Percentiles rank a stretch among this genome's conserved stretches.
Evolutionary conservation across 2,888 invertebrate genomes (phyloP).

Genomic region (Diaphora mendica): DNA sequence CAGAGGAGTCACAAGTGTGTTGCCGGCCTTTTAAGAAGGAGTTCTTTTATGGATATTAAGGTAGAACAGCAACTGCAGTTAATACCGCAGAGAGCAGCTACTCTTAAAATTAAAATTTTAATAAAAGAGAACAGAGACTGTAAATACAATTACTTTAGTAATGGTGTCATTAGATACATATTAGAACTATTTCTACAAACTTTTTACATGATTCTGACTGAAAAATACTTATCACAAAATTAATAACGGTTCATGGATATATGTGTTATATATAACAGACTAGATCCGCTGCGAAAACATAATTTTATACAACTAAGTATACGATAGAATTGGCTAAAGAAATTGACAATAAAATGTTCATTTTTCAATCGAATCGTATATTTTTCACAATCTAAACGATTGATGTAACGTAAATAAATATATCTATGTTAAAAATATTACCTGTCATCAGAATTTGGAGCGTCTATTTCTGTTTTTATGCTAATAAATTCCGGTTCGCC

Average conservation of each 20-base stretch:
- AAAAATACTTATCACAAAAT: background rate
- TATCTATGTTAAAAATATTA: slow-evolving; percentile 19
- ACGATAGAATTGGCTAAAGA: background rate
- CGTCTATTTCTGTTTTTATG: slow-evolving; percentile 26
- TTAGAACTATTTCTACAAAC: background rate
- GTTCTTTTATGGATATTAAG: too few species aligned
- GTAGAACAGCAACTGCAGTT: too few species aligned
- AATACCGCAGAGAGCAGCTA: too few species aligned
- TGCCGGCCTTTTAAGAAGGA: too few species aligned
- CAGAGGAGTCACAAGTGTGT: too few species aligned
- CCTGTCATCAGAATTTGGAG: slow-evolving; percentile 18
- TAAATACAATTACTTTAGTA: background rate
- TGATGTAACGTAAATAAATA: background rate
- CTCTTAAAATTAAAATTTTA: too few species aligned
- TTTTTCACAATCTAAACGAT: background rate
- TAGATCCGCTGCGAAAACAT: background rate
- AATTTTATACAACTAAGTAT: background rate
- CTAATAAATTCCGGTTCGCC: slow-evolving; percentile 19
- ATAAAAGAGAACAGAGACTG: background rate
- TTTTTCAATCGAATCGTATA: background rate
- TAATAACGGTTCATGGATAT: background rate
- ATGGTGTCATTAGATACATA: background rate
- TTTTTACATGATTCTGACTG: background rate
- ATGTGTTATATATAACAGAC: background rate
- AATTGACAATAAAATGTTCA: background rate